Base-by-base conservation (phyloP, 2,113 vertebrate genomes). In the Halichoeres trimaculatus region DNA sequence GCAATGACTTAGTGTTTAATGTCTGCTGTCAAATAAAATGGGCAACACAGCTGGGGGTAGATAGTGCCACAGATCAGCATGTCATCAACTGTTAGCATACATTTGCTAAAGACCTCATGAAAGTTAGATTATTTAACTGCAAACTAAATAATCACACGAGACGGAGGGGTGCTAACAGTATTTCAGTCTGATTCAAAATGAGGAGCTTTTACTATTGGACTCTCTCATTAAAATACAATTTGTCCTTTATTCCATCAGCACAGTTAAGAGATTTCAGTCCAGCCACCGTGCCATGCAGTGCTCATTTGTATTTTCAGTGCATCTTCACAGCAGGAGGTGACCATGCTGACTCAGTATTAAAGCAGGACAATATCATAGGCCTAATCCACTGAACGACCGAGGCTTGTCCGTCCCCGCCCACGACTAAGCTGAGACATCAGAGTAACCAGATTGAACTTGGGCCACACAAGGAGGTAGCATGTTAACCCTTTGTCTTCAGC, bases 1-100 rank as follows among this genome's bases (percentile, higher is more conserved):
- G 95, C 96, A 95, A 95, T 95, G 94, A 96, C 96, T 96, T 95
- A 93, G 92, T 94, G 96, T 95, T 97, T 96, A 95, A 95, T 96
- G 85, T 90, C 75, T 75, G 86, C 87, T 90, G 90, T 92, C 88
- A 89, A 81, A 86, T 85, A 66, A 88, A 91, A 88, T 90, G 81
- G 81, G 78, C 76, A 70, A 51, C 84, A 83, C 91, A 91, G 91
- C 90, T 90, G 87, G 88, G 56, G 84, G 84, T 78, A 84, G 87
- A 88, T 88, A 54, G 84, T 68, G 60, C 83, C 81, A 79, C 82
- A 68, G 80, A 90, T 83, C 83, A 87, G 84, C 78, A 71, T 87
- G 88, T 82, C 85, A 82, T 83, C 81, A 73, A 64, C 60, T 75
- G 77, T 81, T 86, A 43, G 73, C 78, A 81, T 71, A 77, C 47